A percentile compares a stretch with the other conserved stretches of the same genome.
These are phyloP conservation scores for Ormyrus nitidulus DNA, from an alignment of 2,888 invertebrate genomes.

Conservation along the genomic window DNA sequence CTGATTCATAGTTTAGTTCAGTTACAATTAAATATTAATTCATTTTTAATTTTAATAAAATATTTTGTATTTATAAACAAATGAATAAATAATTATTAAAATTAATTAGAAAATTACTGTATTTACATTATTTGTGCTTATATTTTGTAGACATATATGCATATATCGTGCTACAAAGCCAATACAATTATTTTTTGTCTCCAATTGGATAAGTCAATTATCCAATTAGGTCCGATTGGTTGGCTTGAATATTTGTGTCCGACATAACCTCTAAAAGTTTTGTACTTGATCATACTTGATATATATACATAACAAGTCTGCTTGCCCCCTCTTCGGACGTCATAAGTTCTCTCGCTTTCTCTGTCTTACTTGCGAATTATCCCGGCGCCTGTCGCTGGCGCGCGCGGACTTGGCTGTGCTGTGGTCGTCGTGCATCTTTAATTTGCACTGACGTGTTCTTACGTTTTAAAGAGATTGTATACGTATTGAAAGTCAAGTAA, in stretches of 20 bases:
- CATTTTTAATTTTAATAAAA: too few relatives aligned
- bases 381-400: background rate
- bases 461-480: background rate
- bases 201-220: background rate
- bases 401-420: background rate
- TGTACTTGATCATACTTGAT: background rate
- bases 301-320: background rate
- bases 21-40: too few relatives aligned
- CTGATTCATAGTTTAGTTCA: background rate
- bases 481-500: background rate
- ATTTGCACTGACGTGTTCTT: slow-evolving; percentile 38
- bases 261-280: slow-evolving; percentile 3
- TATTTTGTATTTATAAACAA: too few relatives aligned
- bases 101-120: too few relatives aligned
- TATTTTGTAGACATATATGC: too few relatives aligned
- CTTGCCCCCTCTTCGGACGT: background rate
- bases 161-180: too few relatives aligned
- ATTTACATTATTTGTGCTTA: too few relatives aligned
- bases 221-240: too few relatives aligned
- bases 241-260: too few relatives aligned
- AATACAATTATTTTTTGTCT: slow-evolving; percentile 7
- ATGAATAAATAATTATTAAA: too few relatives aligned
- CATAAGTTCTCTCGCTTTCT: background rate
- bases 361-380: background rate
- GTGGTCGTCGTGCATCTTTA: slow-evolving; percentile 28